Evolutionary conservation across 1,140 invertebrate species (phyloP).

Genomic region (Archivesica marissinica): DNA sequence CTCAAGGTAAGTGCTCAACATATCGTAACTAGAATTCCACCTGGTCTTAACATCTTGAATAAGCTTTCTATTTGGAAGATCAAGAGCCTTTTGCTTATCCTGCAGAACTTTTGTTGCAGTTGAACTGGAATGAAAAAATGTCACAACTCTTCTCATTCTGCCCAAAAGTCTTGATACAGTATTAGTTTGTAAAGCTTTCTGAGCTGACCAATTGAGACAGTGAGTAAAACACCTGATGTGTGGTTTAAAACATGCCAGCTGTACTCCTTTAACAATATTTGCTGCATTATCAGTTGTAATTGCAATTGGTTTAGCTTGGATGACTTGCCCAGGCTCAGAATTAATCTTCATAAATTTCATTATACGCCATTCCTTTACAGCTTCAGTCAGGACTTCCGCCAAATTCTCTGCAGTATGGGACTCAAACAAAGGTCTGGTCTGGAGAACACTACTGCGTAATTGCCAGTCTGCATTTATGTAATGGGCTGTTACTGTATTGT

Average conservation of each 20-base stretch:
- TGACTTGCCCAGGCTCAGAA: constrained; percentile 56
- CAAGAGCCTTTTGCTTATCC: constrained; percentile 56
- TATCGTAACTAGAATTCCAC: constrained; percentile 73
- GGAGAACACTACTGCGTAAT: too few species aligned
- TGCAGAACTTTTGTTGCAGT: constrained; percentile 51
- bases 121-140: constrained; percentile 62
- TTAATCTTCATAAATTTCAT: constrained; percentile 61
- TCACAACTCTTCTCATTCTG: constrained; percentile 48
- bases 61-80: constrained; percentile 65
- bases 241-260: constrained; percentile 25
- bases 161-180: constrained; percentile 18
- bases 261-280: constrained; percentile 14
- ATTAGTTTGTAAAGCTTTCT: constrained; percentile 42
- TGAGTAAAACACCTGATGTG: constrained; percentile 63
- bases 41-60: constrained; percentile 69
- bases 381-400: too few species aligned
- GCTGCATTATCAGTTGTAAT: too few species aligned
- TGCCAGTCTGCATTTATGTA: constrained; percentile 68
- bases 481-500: constrained; percentile 71
- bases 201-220: too few species aligned
- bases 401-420: too few species aligned
- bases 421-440: too few species aligned
- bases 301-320: constrained; percentile 64
- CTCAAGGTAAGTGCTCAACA: constrained; percentile 69
- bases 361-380: too few species aligned